phyloP scores from a whole-genome alignment of 1,140 invertebrate genomes.

The Riptortus pedestris region DNA sequence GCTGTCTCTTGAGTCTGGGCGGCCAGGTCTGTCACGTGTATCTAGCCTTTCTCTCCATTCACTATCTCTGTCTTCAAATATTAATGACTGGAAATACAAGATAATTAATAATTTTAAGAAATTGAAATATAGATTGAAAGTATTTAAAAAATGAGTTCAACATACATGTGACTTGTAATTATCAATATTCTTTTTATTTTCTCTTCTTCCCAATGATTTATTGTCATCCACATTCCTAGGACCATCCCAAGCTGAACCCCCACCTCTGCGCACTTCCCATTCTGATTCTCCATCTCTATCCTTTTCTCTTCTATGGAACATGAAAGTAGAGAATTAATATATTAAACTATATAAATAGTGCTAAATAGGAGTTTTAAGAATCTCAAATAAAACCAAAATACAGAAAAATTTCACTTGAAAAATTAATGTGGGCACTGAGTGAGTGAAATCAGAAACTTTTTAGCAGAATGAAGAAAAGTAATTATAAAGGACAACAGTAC shows the following conservation, averaged over 20 bases:
- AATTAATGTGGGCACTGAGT: too few species aligned
- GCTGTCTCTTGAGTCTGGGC: constrained; percentile 44
- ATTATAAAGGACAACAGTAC: too few species aligned
- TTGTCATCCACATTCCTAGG: constrained; percentile 8
- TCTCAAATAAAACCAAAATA: too few species aligned
- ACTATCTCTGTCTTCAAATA: neutral
- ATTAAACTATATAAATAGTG: too few species aligned
- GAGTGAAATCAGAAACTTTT: too few species aligned
- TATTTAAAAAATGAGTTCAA: neutral
- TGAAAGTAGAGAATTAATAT: neutral
- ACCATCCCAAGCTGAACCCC: constrained; percentile 6
- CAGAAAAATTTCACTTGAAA: too few species aligned
- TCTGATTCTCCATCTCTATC: constrained; percentile 15
- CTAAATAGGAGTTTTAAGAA: too few species aligned
- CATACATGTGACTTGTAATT: constrained; percentile 1
- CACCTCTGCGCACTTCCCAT: constrained; percentile 14
- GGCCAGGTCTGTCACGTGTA: constrained; percentile 38
- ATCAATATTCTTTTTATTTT: constrained; percentile 14
- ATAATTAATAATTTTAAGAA: neutral
- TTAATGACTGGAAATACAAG: neutral
- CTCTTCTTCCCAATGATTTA: constrained; percentile 16
- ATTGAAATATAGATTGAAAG: too few species aligned
- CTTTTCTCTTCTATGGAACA: neutral
- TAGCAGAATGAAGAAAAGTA: too few species aligned
- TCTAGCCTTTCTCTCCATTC: neutral